Evolutionary conservation across 2,113 vertebrate genomes (phyloP), one percentile per base, ranked within the genome.

Genomic region (Cisticola juncidis): DNA sequence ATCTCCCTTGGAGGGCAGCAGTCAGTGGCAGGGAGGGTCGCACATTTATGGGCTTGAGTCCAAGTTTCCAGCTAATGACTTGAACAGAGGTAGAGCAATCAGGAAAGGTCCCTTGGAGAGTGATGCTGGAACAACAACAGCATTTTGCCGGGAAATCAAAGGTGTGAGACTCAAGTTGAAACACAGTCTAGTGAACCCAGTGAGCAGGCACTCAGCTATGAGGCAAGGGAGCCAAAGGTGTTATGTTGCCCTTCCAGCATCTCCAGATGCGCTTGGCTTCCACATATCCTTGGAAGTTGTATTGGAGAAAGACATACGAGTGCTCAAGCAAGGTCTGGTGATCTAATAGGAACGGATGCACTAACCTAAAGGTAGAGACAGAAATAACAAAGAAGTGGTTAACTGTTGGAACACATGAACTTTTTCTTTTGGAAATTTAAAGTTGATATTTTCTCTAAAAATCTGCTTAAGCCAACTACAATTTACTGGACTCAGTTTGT

Each of bases 51-150:
- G 94, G 70, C 81, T 57, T 15, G 26, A 72, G 44, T 72, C 91
- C 94, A 96, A 73, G 54, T 85, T 91, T 51, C 81, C 84, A 87
- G 66, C 50, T 91, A 94, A 90, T 58, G 62, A 22, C 42, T 90
- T 53, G 61, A 81, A 36, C 86, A 91, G 88, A 94, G 42, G 33
- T 11, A 15, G 0, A 62, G 31, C 22, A 74, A 25, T 24, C 28
- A 20, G n/a, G 31, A 28, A 86, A 79, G 28, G 70, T 20, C 40
- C 47, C 53, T 64, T 3, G 2, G 79, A 80, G 50, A 11, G 12
- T 6, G 58, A 33, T 22, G 45, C 36, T 90, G 66, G 62, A 90
- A 61, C 4, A 84, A 24, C 61, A 94, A 31, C 1, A 2, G 31
- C 1, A 0, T 91, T 93, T 86, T 79, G 5, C 57, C 20, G 6